phyloP scores from a whole-genome alignment of 2,888 invertebrate species.

The Zygothrica quintamaculata region DNA sequence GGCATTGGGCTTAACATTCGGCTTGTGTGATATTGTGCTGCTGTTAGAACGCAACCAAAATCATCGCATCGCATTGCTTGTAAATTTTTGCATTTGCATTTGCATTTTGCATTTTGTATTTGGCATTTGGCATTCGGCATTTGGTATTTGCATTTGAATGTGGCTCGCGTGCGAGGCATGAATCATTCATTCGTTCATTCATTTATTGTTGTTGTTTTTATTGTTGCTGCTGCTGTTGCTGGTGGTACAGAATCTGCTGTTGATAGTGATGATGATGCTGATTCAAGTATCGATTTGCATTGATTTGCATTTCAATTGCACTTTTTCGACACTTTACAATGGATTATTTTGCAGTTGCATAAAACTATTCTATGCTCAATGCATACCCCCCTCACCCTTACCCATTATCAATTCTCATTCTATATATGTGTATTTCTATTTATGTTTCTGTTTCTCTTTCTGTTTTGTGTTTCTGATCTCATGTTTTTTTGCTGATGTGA shows the following conservation, averaged over 20 bases:
- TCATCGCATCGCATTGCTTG: constrained; percentile 60
- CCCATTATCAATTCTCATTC: constrained; percentile 18
- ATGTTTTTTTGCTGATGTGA: constrained; percentile 20
- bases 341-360: constrained; percentile 77
- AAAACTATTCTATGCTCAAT: constrained; percentile 1
- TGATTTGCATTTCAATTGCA: constrained; percentile 82
- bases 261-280: constrained; percentile 51
- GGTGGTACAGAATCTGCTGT: no score
- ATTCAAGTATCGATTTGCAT: constrained; percentile 80
- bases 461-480: background rate
- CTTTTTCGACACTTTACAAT: constrained; percentile 79
- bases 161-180: constrained; percentile 72
- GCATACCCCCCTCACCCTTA: no score
- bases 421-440: background rate
- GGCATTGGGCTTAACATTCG: background rate
- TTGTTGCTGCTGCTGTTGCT: constrained; percentile 14
- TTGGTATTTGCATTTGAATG: constrained; percentile 73
- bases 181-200: constrained; percentile 69
- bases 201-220: constrained; percentile 10
- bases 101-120: constrained; percentile 39
- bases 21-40: no score
- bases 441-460: background rate
- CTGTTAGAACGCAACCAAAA: constrained; percentile 41
- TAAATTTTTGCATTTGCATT: constrained; percentile 60
- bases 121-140: constrained; percentile 45